These are phyloP conservation scores for Aphelocoma coerulescens DNA, from an alignment of 2,113 vertebrate genomes.

Conservation along the genomic window DNA sequence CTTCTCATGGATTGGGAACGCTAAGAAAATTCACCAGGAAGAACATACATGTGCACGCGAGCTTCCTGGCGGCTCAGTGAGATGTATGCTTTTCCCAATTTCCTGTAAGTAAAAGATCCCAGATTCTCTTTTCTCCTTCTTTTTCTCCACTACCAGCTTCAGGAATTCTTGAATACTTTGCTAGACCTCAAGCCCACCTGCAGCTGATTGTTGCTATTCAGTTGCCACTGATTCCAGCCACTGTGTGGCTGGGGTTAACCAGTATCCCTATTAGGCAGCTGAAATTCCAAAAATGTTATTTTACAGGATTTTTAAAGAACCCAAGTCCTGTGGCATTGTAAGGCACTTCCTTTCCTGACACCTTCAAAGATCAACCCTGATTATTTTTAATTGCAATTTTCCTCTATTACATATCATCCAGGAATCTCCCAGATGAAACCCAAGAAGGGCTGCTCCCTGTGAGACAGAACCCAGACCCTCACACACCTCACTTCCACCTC, in stretches of 20 bases:
- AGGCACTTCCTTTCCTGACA: background rate
- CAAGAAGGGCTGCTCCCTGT: background rate
- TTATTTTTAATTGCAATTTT: background rate
- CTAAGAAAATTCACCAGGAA: background rate
- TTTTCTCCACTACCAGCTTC: background rate
- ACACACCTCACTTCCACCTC: background rate
- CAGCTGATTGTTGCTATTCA: background rate
- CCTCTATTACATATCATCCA: background rate
- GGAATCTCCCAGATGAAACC: background rate
- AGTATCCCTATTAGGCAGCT: background rate
- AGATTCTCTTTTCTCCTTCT: background rate
- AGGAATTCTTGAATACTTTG: background rate
- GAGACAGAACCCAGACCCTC: background rate
- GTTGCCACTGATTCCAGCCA: background rate
- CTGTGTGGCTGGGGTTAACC: background rate
- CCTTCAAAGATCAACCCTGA: background rate
- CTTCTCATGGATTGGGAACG: background rate
- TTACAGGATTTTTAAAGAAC: background rate
- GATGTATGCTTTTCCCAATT: background rate
- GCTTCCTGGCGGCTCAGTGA: background rate
- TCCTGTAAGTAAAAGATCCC: background rate
- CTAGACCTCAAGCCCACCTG: background rate
- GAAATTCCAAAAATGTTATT: background rate
- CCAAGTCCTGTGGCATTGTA: background rate
- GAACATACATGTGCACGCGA: accelerated